Percentiles rank a stretch among this genome's conserved stretches.
Evolutionary conservation across 2,888 invertebrate species (phyloP).

Genomic region (Ecdyonurus torrentis): DNA sequence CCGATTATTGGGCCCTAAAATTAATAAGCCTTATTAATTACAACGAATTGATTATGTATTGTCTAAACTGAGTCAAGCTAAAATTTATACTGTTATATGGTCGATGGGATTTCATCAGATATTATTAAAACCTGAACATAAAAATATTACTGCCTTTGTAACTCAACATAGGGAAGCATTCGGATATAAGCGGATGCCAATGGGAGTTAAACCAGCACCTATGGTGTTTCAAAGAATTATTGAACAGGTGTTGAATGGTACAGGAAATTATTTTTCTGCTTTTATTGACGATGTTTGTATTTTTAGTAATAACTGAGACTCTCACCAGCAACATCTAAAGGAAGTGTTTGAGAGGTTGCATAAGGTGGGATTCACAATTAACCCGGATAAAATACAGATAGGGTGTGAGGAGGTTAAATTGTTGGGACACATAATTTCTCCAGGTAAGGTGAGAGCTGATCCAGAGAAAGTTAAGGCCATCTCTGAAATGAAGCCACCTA

Average conservation of each 20-base stretch:
- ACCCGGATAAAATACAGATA: constrained; percentile 13
- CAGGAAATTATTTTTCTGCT: not conserved
- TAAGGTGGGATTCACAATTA: constrained; percentile 12
- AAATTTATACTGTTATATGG: not conserved
- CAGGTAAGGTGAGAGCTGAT: not conserved
- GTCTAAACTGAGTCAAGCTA: not conserved
- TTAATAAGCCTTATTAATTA: not conserved
- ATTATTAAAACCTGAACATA: not conserved
- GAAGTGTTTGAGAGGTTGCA: constrained; percentile 6
- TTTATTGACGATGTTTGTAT: not conserved
- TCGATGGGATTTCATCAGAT: constrained; percentile 1
- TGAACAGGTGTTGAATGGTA: constrained; percentile 2
- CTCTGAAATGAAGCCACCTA: not conserved
- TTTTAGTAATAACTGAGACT: constrained; percentile 7
- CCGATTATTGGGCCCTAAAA: not conserved
- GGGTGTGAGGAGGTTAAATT: not conserved
- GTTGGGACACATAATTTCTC: constrained; percentile 6
- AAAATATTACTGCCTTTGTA: not conserved
- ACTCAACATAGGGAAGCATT: not conserved
- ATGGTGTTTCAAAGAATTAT: not conserved
- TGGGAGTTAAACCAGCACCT: not conserved
- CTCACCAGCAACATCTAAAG: constrained; percentile 8
- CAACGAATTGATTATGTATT: not conserved
- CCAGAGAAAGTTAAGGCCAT: constrained; percentile 1
- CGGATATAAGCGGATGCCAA: not conserved